Base-by-base conservation (phyloP, 2,888 invertebrate genomes). In the Drosophila glabriapex region DNA sequence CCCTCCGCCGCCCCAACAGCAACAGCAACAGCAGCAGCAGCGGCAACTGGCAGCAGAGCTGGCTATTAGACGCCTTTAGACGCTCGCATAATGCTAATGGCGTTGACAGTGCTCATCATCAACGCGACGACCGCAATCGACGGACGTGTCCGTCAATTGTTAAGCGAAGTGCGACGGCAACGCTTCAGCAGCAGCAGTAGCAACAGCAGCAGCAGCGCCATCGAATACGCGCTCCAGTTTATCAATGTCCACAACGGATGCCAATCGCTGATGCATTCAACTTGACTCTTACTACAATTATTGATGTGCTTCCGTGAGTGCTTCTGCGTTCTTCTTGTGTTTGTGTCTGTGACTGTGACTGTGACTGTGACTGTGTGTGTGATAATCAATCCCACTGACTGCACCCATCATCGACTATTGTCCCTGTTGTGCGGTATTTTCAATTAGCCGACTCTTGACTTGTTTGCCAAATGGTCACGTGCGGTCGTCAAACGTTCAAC, bases 381-480 rank as follows among this genome's bases (percentile, higher is more conserved):
- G 31, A 33, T 50, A 39, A 28, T 33, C 39, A 22, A 31, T 19
- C 63, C 73, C 66, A 58, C 14, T 55, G 50, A 64, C 29, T 58
- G n/a, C 54, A 76, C 56, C 80, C 71, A 58, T 61, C 63, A 53
- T 55, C 80, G 49, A 56, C 53, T 53, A 53, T 56, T 60, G 50
- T 65, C 76, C 72, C 70, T 68, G 46, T 46, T 66, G 74, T 75
- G 70, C 68, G 59, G 67, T 62, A 49, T 77, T 68, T 68, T 72
- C 70, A 74, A 86, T 86, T 77, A 82, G 68, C 63, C 75, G 62
- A 56, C 56, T 73, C 58, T 74, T 61, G 61, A 64, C 43, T 62
- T 60, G 43, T 68, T 59, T 76, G 83, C 92, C 90, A 91, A 92
- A 93, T 93, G 93, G 92, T 93, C 91, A 93, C 93, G 92, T 93